A percentile compares a stretch with the other conserved stretches of the same genome.
Conservation (phyloP, 2,113 vertebrate genomes). For the Pteruthius melanotis region DNA sequence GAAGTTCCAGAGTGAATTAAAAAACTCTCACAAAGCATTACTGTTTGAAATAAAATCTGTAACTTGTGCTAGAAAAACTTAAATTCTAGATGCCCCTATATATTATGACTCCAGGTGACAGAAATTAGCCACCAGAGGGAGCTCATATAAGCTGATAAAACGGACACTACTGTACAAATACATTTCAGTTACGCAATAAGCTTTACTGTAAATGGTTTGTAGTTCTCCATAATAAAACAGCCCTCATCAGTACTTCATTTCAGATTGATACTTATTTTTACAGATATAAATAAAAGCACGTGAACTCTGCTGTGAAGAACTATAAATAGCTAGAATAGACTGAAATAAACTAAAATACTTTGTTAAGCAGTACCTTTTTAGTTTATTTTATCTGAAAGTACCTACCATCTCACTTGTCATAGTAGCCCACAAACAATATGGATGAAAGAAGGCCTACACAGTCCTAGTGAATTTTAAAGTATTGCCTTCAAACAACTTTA, state of each 20-base stretch:
- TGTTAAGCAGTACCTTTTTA: not conserved
- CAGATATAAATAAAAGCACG: not conserved
- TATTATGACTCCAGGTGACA: not conserved
- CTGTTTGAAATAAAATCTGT: not conserved
- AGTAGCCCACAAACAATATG: not conserved
- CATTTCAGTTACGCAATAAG: not conserved
- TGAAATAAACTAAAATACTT: not conserved
- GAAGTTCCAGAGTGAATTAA: not conserved
- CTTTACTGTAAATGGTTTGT: not conserved
- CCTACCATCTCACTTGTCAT: not conserved
- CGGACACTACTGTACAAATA: not conserved
- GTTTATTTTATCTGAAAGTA: not conserved
- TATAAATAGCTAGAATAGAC: not conserved
- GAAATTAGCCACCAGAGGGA: slow-evolving; percentile 47
- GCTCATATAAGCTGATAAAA: not conserved
- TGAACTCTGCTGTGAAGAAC: not conserved
- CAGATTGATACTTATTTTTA: not conserved
- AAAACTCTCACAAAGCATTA: not conserved
- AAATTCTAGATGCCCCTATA: not conserved
- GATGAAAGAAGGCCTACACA: not conserved
- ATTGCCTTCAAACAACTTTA: not conserved
- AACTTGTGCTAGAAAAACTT: not conserved
- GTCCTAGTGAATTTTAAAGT: not conserved
- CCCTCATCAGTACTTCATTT: not conserved
- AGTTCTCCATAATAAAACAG: not conserved